Evolutionary conservation across 1,140 invertebrate genomes (phyloP), one percentile per base, ranked within the genome.

Genomic region (Formica exsecta): DNA sequence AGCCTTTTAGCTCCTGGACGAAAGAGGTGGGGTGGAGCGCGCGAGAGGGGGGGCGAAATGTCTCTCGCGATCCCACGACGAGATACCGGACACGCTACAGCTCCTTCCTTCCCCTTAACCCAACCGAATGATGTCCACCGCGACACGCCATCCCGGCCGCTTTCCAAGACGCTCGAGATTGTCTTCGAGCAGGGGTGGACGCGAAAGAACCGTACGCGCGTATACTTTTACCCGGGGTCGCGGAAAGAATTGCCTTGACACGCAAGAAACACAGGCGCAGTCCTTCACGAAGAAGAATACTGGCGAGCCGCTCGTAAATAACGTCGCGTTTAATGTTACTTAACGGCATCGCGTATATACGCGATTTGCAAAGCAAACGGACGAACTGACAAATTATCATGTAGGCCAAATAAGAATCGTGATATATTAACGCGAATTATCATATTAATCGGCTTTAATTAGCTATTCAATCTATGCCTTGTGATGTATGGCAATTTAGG

Each of bases 21-120:
- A 19, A 0, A 25, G 29, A 38, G 79, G 32, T 0, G 3, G 32
- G 3, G 32, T 32, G 25, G 25, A 29, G 25, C 25, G 25, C 25
- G 25, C 0, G 25, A 29, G 25, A 29, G 68, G 48, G 70, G 89
- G 93, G 91, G 92, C 94, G 93, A 95, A 95, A 95, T 94, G 94
- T 95, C 94, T 95, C 94, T 92, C 89, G 93, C 91, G 94, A 95
- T 95, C 92, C 92, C 92, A 85, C 81, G 41, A 85, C 80, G 77
- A 94, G 94, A 95, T 95, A 95, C 94, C 93, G 93, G 93, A 94
- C 94, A 95, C 94, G 94, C 94, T 92, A 95, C 89, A 87, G 88
- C 91, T 91, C 44, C 48, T 4, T 51, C 8, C 9, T 2, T n/a
- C 87, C 91, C 89, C 44, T 38, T 48, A 29, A 71, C 80, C 89